Evolutionary conservation across 2,888 invertebrate species (phyloP).

Genomic region (Mellilla xanthometata): DNA sequence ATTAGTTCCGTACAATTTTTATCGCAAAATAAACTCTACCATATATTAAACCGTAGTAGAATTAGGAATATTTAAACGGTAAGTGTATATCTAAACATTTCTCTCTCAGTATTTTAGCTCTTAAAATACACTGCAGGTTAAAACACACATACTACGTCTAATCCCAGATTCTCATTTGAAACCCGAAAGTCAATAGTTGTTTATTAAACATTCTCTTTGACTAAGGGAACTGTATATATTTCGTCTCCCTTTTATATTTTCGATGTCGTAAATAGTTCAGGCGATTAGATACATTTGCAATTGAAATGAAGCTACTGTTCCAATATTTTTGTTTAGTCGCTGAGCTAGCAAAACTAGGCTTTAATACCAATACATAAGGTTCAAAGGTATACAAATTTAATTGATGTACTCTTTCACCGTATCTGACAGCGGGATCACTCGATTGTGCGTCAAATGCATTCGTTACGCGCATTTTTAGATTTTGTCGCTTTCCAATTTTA

Average conservation of each 20-base stretch:
- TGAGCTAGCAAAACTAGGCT: too few species aligned
- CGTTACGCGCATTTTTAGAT: slow-evolving; percentile 13
- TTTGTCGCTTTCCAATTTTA: slow-evolving; percentile 6
- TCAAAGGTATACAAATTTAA: too few species aligned
- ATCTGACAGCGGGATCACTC: slow-evolving; percentile 7
- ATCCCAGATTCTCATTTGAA: neutral
- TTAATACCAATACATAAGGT: too few species aligned
- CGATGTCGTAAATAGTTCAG: slow-evolving; percentile 44
- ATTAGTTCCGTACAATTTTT: too few species aligned
- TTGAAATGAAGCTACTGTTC: slow-evolving; percentile 5
- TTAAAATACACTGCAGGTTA: too few species aligned
- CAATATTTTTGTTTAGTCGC: too few species aligned
- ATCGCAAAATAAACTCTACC: too few species aligned
- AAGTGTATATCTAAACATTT: too few species aligned
- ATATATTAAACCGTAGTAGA: too few species aligned
- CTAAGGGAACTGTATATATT: neutral
- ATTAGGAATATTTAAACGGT: too few species aligned
- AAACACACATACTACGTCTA: too few species aligned
- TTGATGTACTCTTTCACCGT: neutral
- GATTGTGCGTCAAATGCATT: slow-evolving; percentile 13
- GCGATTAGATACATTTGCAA: slow-evolving; percentile 11
- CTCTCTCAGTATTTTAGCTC: too few species aligned
- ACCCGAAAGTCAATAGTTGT: neutral
- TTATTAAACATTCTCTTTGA: neutral
- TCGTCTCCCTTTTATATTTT: slow-evolving; percentile 25